Base-by-base conservation (phyloP, 2,113 vertebrate species). In the Pholis gunnellus region DNA sequence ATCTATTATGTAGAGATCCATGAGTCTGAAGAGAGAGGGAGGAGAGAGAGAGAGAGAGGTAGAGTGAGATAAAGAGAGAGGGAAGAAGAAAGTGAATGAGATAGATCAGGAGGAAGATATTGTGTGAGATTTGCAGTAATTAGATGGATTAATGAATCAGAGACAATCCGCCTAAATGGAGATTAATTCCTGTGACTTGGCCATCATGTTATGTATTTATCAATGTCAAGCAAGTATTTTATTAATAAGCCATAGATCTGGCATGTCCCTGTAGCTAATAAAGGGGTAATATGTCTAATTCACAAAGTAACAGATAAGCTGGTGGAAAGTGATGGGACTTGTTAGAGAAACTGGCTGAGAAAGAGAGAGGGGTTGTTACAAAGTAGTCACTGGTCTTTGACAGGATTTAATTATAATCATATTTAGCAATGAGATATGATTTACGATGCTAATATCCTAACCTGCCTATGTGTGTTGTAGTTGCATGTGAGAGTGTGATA, bases 191-290 rank as follows among this genome's bases (percentile, higher is more conserved):
- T 79, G 42, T 81, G 90, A 90, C 82, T 61, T 83, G 76, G 83
- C 70, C 89, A 90, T 88, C 85, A 88, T 89, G 85, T 92, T 87
- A 61, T 78, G 82, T 91, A 94, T 95, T 93, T 77, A 91, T 95
- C 94, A 94, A 71, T 89, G 94, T 92, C 94, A 90, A 84, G 76
- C 54, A n/a, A 88, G 84, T 88, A 68, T 93, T 92, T 91, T 89
- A 94, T 93, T 93, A 89, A 89, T 92, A 92, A 83, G 88, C 70
- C 74, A 84, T 73, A 85, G 83, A 90, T 89, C 77, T 87, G 71
- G 83, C 64, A 52, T 63, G 81, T 89, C 83, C 78, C 76, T 76
- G 66, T 75, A 56, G 79, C 83, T 92, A 93, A 93, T 88, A 91
- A 90, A 91, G 85, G 90, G 79, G 57, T 87, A 88, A 92, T 91